phyloP scores from a whole-genome alignment of 1,140 invertebrate species.

The Drosophila teissieri region DNA sequence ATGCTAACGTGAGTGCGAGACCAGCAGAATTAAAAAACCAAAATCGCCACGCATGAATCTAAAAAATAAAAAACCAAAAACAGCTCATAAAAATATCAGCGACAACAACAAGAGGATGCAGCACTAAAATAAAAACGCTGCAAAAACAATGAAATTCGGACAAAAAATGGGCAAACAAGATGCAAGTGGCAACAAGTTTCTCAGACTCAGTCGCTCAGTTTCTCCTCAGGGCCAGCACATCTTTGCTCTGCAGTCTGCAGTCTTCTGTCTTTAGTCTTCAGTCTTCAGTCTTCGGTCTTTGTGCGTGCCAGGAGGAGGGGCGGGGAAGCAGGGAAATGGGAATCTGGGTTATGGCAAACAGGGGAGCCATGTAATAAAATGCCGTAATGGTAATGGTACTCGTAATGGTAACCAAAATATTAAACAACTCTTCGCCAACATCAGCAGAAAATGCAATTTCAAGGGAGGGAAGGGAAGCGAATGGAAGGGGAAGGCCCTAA shows the following conservation, averaged over 20 bases:
- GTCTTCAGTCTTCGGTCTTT: neutral
- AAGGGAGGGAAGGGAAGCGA: neutral
- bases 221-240: conserved; percentile 24
- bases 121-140: conserved; percentile 33
- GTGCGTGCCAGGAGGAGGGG: conserved; percentile 7
- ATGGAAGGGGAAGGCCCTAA: conserved; percentile 12
- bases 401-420: conserved; percentile 49
- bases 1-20: conserved; percentile 54
- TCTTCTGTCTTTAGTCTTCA: neutral
- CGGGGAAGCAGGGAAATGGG: conserved; percentile 1
- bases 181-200: conserved; percentile 53
- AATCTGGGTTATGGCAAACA: conserved; percentile 55
- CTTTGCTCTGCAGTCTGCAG: neutral
- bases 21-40: conserved; percentile 66
- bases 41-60: conserved; percentile 63
- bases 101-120: conserved; percentile 41
- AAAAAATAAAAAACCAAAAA: conserved; percentile 31
- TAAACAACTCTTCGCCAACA: conserved; percentile 31
- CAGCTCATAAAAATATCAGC: conserved; percentile 11
- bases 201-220: conserved; percentile 4
- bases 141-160: conserved; percentile 21
- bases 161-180: conserved; percentile 22
- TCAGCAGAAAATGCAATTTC: conserved; percentile 30
- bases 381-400: conserved; percentile 43
- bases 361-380: conserved; percentile 51